These are phyloP conservation scores for Caenorhabditis briggsae DNA, from an alignment of 1,140 invertebrate species.

Conservation along the genomic window DNA sequence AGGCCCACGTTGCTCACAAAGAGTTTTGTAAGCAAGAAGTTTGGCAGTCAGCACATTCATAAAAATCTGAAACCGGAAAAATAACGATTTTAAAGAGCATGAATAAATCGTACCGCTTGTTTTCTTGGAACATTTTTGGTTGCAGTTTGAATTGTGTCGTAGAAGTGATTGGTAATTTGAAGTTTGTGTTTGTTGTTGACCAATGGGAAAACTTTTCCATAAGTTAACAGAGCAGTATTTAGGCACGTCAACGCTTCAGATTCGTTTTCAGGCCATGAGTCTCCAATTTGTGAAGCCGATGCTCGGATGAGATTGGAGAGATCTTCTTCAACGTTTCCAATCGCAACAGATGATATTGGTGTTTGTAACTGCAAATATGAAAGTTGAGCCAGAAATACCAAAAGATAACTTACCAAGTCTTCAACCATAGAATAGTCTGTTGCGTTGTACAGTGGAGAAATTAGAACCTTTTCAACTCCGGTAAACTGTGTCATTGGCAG, in stretches of 20 bases:
- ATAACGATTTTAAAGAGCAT: slow-evolving; percentile 86
- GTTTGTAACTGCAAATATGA: background rate
- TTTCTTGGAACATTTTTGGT: slow-evolving; percentile 85
- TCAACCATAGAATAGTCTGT: slow-evolving; percentile 96
- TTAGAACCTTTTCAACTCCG: slow-evolving; percentile 83
- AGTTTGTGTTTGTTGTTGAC: slow-evolving; percentile 94
- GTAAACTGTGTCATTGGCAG: slow-evolving; percentile 87
- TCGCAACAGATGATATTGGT: background rate
- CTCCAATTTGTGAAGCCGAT: slow-evolving; percentile 57
- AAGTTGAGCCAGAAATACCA: background rate
- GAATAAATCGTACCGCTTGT: slow-evolving; percentile 69
- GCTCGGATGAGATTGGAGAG: slow-evolving; percentile 59
- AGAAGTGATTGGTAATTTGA: slow-evolving; percentile 96
- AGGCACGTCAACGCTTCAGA: slow-evolving; percentile 96
- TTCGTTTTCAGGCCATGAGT: slow-evolving; percentile 84
- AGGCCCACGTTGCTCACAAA: slow-evolving; percentile 37
- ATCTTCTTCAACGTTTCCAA: slow-evolving; percentile 57
- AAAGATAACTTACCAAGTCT: slow-evolving; percentile 86
- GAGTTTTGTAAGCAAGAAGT: slow-evolving; percentile 18
- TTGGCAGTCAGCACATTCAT: slow-evolving; percentile 60
- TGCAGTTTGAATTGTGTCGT: slow-evolving; percentile 80
- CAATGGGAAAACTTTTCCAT: slow-evolving; percentile 92
- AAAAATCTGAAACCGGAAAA: slow-evolving; percentile 84
- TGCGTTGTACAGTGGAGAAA: slow-evolving; percentile 84
- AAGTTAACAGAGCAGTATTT: slow-evolving; percentile 91